Evolutionary conservation across 2,797 vertebrate genomes (phyloP).

Genomic region (Sarcophilus harrisii): DNA sequence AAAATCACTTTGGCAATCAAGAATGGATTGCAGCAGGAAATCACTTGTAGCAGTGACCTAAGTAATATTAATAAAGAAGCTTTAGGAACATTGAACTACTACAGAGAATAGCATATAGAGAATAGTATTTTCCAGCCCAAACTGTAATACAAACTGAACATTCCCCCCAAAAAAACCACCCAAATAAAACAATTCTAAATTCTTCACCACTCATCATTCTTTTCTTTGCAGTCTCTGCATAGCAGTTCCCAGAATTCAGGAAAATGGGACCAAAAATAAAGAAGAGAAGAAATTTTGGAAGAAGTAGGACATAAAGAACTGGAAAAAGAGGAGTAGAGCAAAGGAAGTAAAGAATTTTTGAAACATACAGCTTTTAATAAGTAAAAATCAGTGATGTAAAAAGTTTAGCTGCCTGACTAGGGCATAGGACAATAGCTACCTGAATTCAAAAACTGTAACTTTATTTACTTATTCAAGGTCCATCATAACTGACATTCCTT

Average conservation of each 20-base stretch:
- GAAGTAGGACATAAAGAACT: not conserved
- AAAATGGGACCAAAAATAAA: not conserved
- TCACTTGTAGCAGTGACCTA: not conserved
- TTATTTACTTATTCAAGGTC: not conserved
- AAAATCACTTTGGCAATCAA: not conserved
- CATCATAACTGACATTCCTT: not conserved
- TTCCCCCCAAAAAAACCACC: not conserved
- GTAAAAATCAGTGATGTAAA: not conserved
- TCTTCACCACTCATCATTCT: not conserved
- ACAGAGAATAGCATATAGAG: not conserved
- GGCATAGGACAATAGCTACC: not conserved
- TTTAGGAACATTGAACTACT: not conserved
- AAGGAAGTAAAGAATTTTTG: not conserved
- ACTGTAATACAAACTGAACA: not conserved
- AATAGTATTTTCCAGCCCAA: not conserved
- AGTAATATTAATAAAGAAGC: not conserved
- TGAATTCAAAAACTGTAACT: not conserved
- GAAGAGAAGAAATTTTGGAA: not conserved
- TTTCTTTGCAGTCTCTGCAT: not conserved
- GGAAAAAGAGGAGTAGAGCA: not conserved
- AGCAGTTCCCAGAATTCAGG: not conserved
- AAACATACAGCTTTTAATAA: not conserved
- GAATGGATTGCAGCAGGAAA: not conserved
- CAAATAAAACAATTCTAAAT: not conserved
- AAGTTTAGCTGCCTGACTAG: not conserved